Evolutionary conservation across 2,797 vertebrate species (phyloP), one percentile per base, ranked within the genome.

Genomic region (Gambusia yucatana): DNA sequence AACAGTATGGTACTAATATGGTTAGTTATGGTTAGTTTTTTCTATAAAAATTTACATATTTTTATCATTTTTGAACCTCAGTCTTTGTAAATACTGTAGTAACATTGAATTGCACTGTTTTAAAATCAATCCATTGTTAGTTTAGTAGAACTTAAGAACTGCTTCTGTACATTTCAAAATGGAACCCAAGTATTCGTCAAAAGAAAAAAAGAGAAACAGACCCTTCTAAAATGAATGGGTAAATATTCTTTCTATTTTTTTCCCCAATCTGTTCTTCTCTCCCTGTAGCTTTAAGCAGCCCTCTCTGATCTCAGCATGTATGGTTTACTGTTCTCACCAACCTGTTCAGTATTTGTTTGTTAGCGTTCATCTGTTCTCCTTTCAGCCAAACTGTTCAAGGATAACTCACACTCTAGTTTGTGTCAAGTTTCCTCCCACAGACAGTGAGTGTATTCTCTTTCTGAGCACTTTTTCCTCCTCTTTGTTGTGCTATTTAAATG

Each of bases 361-460:
- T 61, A 48, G 46, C 43, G 22, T 57, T 78, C 55, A 78, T 78
- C 77, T 72, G 57, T 72, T 71, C 65, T 77, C 50, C 76, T 71
- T 22, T 77, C 67, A 77, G 36, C 76, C 67, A 41, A 77, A 71
- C 76, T 41, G 9, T 67, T 67, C 63, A 67, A 67, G 61, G 20
- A 43, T 69, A 43, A 44, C 65, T 69, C 65, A 16, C 63, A 41
- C 65, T 25, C 22, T 33, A 46, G 17, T 39, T 6, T 22, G 46
- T 41, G 63, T 67, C 63, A 67, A 41, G 36, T n/a, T 67, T 67
- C 36, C 36, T 41, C 25, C 36, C 63, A 67, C 63, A 67, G 36
- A 61, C 28, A 61, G 22, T 17, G 30, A 39, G 36, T 25, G 39
- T 11, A 41, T 67, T 41, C 36, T 65, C 30, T 39, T 41, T 65